Evolutionary conservation across 2,888 invertebrate genomes (phyloP).

Genomic region (Dasysyrphus tricinctus): DNA sequence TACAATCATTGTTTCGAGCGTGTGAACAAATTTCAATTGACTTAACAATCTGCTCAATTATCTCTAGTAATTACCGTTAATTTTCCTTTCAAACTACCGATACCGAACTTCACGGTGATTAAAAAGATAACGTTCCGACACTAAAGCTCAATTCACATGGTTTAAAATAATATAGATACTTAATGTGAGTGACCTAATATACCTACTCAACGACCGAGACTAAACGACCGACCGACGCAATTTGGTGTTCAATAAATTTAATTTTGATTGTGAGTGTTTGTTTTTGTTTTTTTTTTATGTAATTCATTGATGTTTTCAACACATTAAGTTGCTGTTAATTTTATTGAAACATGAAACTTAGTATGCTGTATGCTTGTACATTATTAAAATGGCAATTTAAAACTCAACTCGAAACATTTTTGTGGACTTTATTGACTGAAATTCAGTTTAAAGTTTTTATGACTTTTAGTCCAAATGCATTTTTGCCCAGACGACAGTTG

Average conservation of each 20-base stretch:
- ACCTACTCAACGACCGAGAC: not conserved
- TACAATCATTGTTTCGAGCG: not conserved
- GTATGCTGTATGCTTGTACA: too few species aligned
- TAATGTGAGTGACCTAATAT: constrained; percentile 9
- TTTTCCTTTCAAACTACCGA: constrained; percentile 32
- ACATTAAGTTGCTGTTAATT: not conserved
- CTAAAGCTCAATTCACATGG: constrained; percentile 13
- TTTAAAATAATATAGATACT: not conserved
- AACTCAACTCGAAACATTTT: too few species aligned
- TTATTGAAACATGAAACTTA: not conserved
- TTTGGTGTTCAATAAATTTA: constrained; percentile 15
- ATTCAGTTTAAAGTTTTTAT: too few species aligned
- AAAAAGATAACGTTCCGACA: constrained; percentile 25
- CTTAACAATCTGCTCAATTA: constrained; percentile 23
- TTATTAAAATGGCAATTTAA: not conserved
- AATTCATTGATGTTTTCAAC: not conserved
- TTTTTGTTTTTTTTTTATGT: not conserved
- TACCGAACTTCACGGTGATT: constrained; percentile 31
- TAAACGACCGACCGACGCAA: not conserved
- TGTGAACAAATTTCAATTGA: constrained; percentile 19
- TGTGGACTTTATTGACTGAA: too few species aligned
- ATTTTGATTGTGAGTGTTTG: not conserved
- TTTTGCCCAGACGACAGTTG: too few species aligned
- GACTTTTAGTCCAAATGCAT: too few species aligned
- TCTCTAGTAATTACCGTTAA: constrained; percentile 8